Conservation (phyloP, 2,888 invertebrate species). For the Trilocha varians region DNA sequence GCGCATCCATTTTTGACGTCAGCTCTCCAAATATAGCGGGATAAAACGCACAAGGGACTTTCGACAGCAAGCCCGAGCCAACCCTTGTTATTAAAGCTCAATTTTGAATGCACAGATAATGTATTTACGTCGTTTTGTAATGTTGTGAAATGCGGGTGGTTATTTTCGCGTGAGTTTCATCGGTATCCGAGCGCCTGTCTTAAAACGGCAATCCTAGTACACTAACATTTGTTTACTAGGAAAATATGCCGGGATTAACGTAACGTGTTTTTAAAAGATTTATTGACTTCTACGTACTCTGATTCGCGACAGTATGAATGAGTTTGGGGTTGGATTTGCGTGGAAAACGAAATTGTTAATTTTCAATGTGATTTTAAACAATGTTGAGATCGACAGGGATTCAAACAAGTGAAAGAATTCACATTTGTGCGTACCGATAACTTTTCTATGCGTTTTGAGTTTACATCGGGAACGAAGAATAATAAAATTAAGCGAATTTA, state of each 20-base stretch:
- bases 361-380: no score
- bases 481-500: no score
- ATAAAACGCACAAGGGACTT: constrained; percentile 23
- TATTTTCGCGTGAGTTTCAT: constrained; percentile 67
- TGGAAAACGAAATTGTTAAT: no score
- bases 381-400: no score
- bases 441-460: no score
- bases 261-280: neutral
- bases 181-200: constrained; percentile 58
- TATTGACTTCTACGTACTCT: neutral
- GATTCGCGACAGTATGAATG: no score
- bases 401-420: no score
- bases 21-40: constrained; percentile 55
- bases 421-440: no score
- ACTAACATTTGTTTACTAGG: constrained; percentile 47
- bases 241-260: constrained; percentile 7
- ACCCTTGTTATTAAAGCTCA: constrained; percentile 16
- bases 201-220: constrained; percentile 59
- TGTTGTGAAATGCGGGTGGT: constrained; percentile 49
- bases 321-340: no score
- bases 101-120: constrained; percentile 14
- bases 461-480: no score
- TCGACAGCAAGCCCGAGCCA: constrained; percentile 13
- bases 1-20: constrained; percentile 46
- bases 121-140: constrained; percentile 23